A percentile compares a stretch with the other conserved stretches of the same genome.
phyloP scores from a whole-genome alignment of 2,113 vertebrate species.

The Trinectes maculatus region DNA sequence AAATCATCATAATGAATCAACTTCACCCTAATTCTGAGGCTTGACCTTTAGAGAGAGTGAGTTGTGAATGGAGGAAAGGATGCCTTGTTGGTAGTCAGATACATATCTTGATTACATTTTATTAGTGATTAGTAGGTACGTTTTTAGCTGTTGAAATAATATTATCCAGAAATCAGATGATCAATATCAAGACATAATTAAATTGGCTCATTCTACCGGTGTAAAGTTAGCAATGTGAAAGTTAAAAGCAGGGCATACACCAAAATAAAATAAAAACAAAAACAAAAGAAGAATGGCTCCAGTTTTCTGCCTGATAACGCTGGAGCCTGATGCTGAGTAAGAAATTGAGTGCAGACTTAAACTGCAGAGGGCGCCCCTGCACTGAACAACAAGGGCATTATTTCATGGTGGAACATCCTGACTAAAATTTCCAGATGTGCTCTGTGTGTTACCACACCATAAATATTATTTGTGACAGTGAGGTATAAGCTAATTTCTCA shows the following conservation, averaged over 20 bases:
- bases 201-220: neutral
- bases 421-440: neutral
- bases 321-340: conserved; percentile 1
- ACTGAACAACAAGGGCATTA: neutral
- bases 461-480: neutral
- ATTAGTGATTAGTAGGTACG: conserved; percentile 60
- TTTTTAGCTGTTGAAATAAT: conserved; percentile 18
- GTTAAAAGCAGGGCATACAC: neutral
- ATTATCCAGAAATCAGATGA: conserved; percentile 4
- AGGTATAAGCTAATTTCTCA: neutral
- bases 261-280: neutral
- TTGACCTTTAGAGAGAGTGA: conserved; percentile 21
- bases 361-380: conserved; percentile 42
- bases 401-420: neutral
- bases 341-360: neutral
- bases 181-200: neutral
- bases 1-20: neutral
- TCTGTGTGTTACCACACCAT: neutral
- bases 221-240: neutral
- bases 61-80: neutral
- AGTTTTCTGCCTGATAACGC: conserved; percentile 1
- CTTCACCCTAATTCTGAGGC: neutral
- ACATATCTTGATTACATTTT: conserved; percentile 8
- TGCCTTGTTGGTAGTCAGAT: conserved; percentile 7
- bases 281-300: neutral